Evolutionary conservation across 1,140 invertebrate genomes (phyloP), one percentile per base, ranked within the genome.

Genomic region (Condylostylus longicornis): DNA sequence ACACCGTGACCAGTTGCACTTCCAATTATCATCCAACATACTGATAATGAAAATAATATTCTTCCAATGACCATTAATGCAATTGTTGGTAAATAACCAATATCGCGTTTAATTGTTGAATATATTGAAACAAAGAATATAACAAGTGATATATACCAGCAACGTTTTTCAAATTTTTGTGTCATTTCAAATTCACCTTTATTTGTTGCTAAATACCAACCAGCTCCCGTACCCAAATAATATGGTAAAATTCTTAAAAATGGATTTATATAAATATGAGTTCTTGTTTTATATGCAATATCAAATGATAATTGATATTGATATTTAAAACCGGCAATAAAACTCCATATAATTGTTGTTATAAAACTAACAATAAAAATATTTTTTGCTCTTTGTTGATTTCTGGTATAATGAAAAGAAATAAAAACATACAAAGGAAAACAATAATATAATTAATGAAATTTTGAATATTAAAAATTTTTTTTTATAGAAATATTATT

Each of bases 21-120:
- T 27, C 57, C 56, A 9, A 53, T 37, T 22, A 60, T 49, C 53
- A 59, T 59, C 56, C 57, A 59, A 32, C 50, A 55, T 33, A 58
- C 30, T 5, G 43, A 43, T 0, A 53, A 19, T 9, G 53, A 47
- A 23, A 60, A 60, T 6, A 47, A 21, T 5, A 36, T 29, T 2
- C 57, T 37, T 0, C 58, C 57, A 18, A 56, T 25, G 1, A 50
- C 50, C 34, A 56, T 53, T 6, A 60, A 18, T 1, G 48, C 43
- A 6, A 49, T 45, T 10, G 54, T 43, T 7, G 47, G 38, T 17
- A 50, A 5, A 20, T 42, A 33, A 2, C 51, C 52, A 31, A 60
- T 45, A 30, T 57, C 54, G 10, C 57, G 47, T 19, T 54, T 53
- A 4, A 58, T 32, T 2, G 57, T 55, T 9, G 57, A 53, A 35